Conservation (phyloP, 2,113 vertebrate genomes). For the Butastur rufipennis region DNA sequence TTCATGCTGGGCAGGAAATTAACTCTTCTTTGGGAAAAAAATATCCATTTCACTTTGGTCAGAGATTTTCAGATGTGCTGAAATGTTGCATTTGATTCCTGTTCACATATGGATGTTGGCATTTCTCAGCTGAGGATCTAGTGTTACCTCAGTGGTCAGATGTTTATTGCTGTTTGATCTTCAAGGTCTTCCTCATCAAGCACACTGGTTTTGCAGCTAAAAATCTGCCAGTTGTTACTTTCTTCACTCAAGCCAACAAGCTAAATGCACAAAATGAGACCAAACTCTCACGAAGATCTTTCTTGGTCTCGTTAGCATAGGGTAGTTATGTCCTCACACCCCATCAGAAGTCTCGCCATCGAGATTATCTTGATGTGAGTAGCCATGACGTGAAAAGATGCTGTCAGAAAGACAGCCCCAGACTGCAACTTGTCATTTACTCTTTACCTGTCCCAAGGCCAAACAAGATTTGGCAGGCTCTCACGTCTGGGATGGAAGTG, state of each 20-base stretch:
- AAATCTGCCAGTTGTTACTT: neutral
- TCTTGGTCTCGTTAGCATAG: neutral
- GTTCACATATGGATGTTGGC: neutral
- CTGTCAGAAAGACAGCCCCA: neutral
- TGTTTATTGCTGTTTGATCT: neutral
- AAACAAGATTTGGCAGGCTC: neutral
- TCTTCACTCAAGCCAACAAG: neutral
- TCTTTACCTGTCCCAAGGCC: conserved; percentile 18
- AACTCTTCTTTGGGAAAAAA: neutral
- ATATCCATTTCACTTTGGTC: neutral
- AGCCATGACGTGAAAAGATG: neutral
- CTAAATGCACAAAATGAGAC: neutral
- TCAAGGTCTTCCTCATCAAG: neutral
- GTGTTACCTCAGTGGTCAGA: neutral
- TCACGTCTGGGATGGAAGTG: neutral
- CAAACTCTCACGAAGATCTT: neutral
- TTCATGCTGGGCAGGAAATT: conserved; percentile 6
- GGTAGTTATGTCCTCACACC: neutral
- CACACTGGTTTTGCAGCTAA: neutral
- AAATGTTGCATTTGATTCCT: neutral
- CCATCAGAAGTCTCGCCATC: neutral
- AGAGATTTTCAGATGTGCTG: neutral
- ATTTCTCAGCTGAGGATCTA: neutral
- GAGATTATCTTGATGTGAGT: neutral
- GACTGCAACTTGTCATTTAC: neutral